These are phyloP conservation scores for Xestia rhomboidea DNA, from an alignment of 2,888 invertebrate genomes.

Conservation along the genomic window DNA sequence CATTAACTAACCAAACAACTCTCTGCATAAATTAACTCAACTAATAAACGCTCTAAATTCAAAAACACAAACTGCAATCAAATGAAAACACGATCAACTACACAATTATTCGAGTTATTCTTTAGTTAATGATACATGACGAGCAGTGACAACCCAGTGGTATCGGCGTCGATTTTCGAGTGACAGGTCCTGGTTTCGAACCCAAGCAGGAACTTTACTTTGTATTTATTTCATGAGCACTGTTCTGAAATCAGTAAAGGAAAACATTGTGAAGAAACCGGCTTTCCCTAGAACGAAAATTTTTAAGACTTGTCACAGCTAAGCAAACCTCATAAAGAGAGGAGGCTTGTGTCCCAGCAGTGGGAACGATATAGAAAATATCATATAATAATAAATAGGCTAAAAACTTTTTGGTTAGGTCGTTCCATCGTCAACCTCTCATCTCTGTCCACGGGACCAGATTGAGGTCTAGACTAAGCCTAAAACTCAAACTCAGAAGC, in stretches of 20 bases:
- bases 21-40: background rate
- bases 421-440: too few relatives aligned
- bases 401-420: too few relatives aligned
- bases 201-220: background rate
- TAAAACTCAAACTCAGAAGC: too few relatives aligned
- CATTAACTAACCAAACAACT: constrained; percentile 11
- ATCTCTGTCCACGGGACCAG: too few relatives aligned
- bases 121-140: background rate
- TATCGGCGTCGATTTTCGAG: background rate
- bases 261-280: background rate
- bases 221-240: too few relatives aligned
- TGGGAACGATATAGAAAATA: background rate
- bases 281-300: background rate
- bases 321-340: background rate
- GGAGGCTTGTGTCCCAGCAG: background rate
- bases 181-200: background rate
- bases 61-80: constrained; percentile 6
- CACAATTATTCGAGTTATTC: background rate
- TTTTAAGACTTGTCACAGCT: background rate
- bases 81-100: constrained; percentile 1
- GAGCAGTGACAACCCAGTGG: background rate
- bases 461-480: too few relatives aligned
- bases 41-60: background rate
- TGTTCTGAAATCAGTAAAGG: background rate
- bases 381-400: too few relatives aligned